Base-by-base conservation (phyloP, 2,113 vertebrate genomes). In the Silurus meridionalis region DNA sequence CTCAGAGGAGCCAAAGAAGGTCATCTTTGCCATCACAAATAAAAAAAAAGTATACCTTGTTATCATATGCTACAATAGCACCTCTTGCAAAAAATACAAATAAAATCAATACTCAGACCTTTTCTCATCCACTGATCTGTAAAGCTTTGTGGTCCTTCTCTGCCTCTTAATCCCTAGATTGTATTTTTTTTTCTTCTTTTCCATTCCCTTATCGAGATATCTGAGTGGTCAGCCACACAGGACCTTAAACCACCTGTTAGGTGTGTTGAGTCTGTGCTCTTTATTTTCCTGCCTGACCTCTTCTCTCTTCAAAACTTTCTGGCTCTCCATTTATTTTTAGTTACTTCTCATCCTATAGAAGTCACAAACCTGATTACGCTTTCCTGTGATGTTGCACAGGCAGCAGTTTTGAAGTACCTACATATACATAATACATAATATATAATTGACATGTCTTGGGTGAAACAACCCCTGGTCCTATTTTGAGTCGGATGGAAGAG, bases 41-140 rank as follows among this genome's bases (percentile, higher is more conserved):
- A 37, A 69, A 79, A 88, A 89, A 85, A 89, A 90, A 85, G 14
- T 58, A 58, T 90, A 57, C 90, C 85, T 89, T 92, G 89, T 88
- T 91, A 90, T 92, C 91, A 92, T 93, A 90, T 88, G 87, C 90
- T 92, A 88, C 88, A 90, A 89, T 74, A 89, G 89, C 90, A 91
- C 88, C 88, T 90, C 74, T 83, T 48, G 15, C 88, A 78, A 78
- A 57, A 57, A 57, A 57, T 57, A 57, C 5, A 57, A 9, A 57
- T 37, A 57, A 57, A 87, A 93, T 95, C 94, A 87, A 94, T 94
- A 91, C 82, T 0, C 58, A 61, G 88, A 94, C 93, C 94, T 94
- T 93, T 93, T 86, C 85, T 81, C 87, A 87, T 84, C 53, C 86
- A 90, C 85, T 90, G 92, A 92, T 94, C 89, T 92, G 90, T 88